Evolutionary conservation across 2,113 vertebrate genomes (phyloP).

Genomic region (Xenopus laevis): DNA sequence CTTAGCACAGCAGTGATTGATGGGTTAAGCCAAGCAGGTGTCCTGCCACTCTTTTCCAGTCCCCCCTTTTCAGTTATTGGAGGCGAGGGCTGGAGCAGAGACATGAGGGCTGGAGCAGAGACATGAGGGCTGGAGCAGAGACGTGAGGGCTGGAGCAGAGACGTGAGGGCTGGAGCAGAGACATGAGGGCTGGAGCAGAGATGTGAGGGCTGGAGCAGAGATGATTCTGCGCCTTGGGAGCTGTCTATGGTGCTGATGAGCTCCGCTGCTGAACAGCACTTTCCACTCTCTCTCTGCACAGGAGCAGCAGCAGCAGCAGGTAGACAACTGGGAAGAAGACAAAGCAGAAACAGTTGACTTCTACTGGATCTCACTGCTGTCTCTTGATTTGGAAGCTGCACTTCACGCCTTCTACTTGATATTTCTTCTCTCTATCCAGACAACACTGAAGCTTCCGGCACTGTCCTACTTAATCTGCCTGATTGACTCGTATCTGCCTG

Average conservation of each 20-base stretch:
- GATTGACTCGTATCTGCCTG: no score
- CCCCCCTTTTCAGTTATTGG: constrained; percentile 9
- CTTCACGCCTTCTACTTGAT: no score
- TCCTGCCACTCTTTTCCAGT: background rate
- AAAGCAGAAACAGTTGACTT: background rate
- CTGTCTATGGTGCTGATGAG: constrained; percentile 37
- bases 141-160: no score
- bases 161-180: no score
- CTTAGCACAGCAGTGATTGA: no score
- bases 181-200: no score
- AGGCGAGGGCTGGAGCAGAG: background rate
- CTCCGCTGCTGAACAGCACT: background rate
- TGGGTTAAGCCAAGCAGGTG: no score
- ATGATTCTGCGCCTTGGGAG: constrained; percentile 8
- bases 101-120: background rate
- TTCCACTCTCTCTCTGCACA: background rate
- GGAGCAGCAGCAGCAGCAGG: background rate
- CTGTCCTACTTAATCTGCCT: no score
- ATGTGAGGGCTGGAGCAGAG: background rate
- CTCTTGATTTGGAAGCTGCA: background rate
- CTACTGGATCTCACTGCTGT: background rate
- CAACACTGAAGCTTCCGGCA: no score
- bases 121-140: no score
- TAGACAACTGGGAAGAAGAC: background rate
- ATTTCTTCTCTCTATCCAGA: no score